A percentile compares a stretch with the other conserved stretches of the same genome.
These are phyloP conservation scores for Gorsachius goisagi DNA, from an alignment of 2,113 vertebrate species.

Conservation along the genomic window DNA sequence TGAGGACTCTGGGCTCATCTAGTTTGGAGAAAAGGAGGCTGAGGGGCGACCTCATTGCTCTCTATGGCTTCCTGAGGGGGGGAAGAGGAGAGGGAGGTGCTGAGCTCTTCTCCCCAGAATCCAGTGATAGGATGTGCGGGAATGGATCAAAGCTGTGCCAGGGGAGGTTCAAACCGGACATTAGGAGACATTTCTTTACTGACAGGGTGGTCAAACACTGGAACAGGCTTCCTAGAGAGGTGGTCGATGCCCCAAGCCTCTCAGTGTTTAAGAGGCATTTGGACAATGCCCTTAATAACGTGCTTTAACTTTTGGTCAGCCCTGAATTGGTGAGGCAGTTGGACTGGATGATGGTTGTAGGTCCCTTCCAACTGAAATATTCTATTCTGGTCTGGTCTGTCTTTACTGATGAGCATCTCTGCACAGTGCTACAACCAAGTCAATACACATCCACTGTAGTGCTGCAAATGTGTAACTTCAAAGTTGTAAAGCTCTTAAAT, in stretches of 20 bases:
- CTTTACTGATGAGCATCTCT: neutral
- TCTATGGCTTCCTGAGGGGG: neutral
- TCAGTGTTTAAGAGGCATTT: neutral
- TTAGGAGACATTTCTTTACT: neutral
- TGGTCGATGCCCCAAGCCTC: neutral
- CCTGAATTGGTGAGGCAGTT: neutral
- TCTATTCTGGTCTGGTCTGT: neutral
- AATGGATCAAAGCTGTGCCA: neutral
- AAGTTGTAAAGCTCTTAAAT: neutral
- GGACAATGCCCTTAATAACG: neutral
- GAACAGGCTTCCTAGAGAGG: neutral
- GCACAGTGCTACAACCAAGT: neutral
- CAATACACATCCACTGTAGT: neutral
- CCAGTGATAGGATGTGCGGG: rapidly evolving
- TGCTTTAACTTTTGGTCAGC: neutral
- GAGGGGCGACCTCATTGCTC: neutral
- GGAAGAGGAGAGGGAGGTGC: neutral
- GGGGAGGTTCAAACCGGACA: neutral
- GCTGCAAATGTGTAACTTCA: neutral
- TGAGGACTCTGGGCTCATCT: neutral
- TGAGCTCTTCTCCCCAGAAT: neutral
- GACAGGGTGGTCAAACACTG: neutral
- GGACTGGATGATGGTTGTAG: neutral
- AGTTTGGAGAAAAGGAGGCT: neutral
- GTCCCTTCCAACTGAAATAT: neutral